These are phyloP conservation scores for Urocynchramus pylzowi DNA, from an alignment of 2,113 vertebrate species.

Conservation along the genomic window DNA sequence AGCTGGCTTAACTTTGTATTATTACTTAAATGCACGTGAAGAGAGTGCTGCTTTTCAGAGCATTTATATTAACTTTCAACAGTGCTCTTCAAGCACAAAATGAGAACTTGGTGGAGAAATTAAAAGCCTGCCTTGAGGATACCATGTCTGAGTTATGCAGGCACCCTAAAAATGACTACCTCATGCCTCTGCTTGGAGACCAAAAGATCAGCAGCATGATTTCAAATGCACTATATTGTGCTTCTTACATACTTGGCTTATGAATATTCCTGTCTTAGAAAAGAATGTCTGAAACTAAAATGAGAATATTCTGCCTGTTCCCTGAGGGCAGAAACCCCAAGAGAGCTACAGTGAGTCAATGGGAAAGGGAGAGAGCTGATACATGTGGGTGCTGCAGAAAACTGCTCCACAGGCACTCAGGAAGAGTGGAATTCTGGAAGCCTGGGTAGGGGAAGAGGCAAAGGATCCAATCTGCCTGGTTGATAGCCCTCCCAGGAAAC, in stretches of 20 bases:
- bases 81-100: background rate
- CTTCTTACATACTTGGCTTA: background rate
- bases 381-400: background rate
- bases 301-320: background rate
- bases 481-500: background rate
- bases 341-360: background rate
- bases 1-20: background rate
- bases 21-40: background rate
- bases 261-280: background rate
- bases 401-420: accelerated
- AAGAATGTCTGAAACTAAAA: background rate
- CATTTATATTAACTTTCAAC: background rate
- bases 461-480: background rate
- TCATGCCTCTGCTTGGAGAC: background rate
- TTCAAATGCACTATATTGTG: background rate
- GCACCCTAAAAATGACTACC: background rate
- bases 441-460: background rate
- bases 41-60: background rate
- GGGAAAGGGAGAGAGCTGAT: background rate
- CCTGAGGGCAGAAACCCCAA: background rate
- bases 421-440: background rate
- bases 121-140: background rate
- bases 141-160: background rate
- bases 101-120: background rate
- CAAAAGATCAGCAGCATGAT: background rate